These are phyloP conservation scores for Amphipoea oculea DNA, from an alignment of 2,888 invertebrate genomes.

Conservation along the genomic window DNA sequence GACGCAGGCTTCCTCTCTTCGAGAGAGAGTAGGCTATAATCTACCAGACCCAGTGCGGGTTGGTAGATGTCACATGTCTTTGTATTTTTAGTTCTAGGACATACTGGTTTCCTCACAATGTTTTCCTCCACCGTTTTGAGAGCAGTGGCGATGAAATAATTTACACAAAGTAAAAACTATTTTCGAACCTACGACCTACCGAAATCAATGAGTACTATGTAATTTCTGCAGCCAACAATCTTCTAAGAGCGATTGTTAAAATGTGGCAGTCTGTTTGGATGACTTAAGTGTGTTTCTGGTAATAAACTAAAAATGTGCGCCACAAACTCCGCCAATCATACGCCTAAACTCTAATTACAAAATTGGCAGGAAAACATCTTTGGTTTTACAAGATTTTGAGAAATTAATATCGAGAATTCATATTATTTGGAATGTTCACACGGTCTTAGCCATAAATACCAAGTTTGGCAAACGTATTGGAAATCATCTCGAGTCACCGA, in stretches of 20 bases:
- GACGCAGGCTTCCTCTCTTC: background rate
- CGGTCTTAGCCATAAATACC: background rate
- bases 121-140: background rate
- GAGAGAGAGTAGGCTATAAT: background rate
- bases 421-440: background rate
- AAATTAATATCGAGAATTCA: background rate
- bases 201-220: background rate
- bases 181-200: background rate
- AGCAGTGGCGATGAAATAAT: background rate
- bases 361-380: constrained; percentile 1
- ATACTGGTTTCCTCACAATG: no score
- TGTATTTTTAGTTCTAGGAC: background rate
- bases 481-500: background rate
- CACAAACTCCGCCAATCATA: background rate
- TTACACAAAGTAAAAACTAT: background rate
- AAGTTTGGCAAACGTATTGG: background rate
- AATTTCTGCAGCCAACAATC: background rate
- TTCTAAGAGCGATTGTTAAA: background rate
- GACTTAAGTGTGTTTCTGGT: background rate
- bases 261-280: background rate
- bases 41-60: background rate
- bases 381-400: background rate
- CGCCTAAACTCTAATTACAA: background rate
- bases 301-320: background rate
- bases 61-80: background rate